A percentile compares a stretch with the other conserved stretches of the same genome.
phyloP scores from a whole-genome alignment of 1,140 invertebrate species.

The Sitophilus oryzae region DNA sequence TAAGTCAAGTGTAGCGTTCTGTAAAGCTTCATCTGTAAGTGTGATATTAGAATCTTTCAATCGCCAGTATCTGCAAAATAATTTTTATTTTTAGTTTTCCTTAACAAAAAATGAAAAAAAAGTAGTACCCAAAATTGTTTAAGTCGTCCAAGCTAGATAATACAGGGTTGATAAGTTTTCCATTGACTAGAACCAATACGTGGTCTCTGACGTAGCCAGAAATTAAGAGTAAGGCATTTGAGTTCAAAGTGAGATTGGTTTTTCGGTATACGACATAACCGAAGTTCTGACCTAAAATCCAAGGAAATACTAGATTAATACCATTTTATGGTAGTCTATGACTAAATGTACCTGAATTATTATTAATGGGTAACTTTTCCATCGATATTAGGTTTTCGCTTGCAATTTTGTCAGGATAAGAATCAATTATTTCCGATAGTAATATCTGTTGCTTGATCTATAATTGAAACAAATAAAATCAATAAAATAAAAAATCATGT shows the following conservation, averaged over 20 bases:
- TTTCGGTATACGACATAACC: constrained; percentile 54
- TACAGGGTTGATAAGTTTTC: constrained; percentile 40
- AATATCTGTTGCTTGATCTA: constrained; percentile 22
- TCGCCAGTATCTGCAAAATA: constrained; percentile 39
- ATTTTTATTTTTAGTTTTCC: background rate
- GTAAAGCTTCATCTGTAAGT: constrained; percentile 23
- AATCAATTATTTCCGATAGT: constrained; percentile 38
- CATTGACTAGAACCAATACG: constrained; percentile 48
- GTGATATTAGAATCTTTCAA: constrained; percentile 36
- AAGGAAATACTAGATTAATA: background rate
- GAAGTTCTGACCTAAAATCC: constrained; percentile 49
- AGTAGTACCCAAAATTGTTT: constrained; percentile 42
- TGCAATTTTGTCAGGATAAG: constrained; percentile 21
- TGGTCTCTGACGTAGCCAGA: constrained; percentile 49
- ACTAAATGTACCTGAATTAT: constrained; percentile 50
- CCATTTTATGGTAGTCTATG: background rate
- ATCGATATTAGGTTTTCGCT: constrained; percentile 43
- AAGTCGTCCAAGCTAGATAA: constrained; percentile 36
- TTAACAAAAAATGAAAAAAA: background rate
- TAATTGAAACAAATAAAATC: background rate
- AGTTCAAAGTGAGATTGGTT: constrained; percentile 31
- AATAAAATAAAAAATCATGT: too few relatives aligned
- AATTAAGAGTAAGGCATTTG: constrained; percentile 42
- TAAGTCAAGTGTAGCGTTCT: constrained; percentile 47
- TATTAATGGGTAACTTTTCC: constrained; percentile 53